phyloP scores from a whole-genome alignment of 2,888 invertebrate genomes.

The Liposcelis brunnea region DNA sequence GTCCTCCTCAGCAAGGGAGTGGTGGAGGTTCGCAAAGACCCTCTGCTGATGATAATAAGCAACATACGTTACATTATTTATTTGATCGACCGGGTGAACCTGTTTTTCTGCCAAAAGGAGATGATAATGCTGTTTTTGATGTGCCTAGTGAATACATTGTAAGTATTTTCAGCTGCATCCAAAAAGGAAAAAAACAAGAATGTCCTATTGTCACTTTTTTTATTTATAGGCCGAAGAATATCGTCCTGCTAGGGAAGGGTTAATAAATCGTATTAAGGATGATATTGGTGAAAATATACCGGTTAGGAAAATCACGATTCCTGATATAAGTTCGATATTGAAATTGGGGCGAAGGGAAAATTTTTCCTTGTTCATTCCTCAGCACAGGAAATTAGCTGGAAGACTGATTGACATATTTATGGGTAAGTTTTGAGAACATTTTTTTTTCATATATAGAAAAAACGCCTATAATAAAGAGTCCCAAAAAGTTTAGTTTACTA shows the following conservation, averaged over 20 bases:
- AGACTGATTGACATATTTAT: conserved; percentile 50
- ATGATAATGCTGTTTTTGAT: conserved; percentile 37
- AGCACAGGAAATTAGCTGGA: conserved; percentile 51
- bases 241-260: conserved; percentile 34
- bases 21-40: no score
- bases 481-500: neutral
- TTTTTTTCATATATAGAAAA: neutral
- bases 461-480: neutral
- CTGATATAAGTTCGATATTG: conserved; percentile 42
- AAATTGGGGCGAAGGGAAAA: conserved; percentile 41
- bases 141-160: conserved; percentile 47
- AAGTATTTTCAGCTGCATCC: conserved; percentile 23
- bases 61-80: conserved; percentile 26
- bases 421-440: conserved; percentile 33
- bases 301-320: conserved; percentile 42
- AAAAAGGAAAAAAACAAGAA: no score
- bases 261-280: conserved; percentile 38
- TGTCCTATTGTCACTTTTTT: no score
- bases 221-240: conserved; percentile 32
- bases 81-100: conserved; percentile 64
- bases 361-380: conserved; percentile 58
- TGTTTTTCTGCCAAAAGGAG: conserved; percentile 57
- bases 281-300: conserved; percentile 33
- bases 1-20: no score
- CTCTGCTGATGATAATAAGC: no score